Evolutionary conservation across 1,140 invertebrate genomes (phyloP).

Genomic region (Drosophila repleta): DNA sequence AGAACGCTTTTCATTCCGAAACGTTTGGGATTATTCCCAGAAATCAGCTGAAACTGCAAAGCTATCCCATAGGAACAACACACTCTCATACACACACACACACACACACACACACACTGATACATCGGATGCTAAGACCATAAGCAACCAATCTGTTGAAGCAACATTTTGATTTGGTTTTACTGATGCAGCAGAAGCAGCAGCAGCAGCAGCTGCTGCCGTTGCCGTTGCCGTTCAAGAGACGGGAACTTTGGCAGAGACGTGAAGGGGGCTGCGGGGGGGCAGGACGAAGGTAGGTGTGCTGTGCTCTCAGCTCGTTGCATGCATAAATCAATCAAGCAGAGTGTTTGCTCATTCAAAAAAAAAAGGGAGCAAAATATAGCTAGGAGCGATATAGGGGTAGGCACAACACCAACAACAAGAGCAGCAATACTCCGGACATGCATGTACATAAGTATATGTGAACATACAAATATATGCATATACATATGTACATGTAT

Average conservation of each 20-base stretch:
- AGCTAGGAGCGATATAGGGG: constrained; percentile 25
- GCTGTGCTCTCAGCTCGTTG: constrained; percentile 40
- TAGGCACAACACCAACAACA: constrained; percentile 31
- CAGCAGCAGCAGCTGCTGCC: neutral
- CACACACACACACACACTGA: neutral
- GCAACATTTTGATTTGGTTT: constrained; percentile 22
- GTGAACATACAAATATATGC: neutral
- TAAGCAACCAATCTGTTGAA: constrained; percentile 5
- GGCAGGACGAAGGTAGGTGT: neutral
- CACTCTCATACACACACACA: constrained; percentile 5
- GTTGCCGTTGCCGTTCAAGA: no score
- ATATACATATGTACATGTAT: neutral
- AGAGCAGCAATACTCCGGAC: neutral
- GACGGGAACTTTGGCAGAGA: neutral
- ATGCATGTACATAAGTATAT: neutral
- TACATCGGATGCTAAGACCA: constrained; percentile 20
- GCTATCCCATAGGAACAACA: neutral
- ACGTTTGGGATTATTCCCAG: no score
- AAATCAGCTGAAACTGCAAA: no score
- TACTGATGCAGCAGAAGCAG: neutral
- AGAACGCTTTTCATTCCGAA: no score
- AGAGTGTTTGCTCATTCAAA: constrained; percentile 61
- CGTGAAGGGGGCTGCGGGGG: neutral
- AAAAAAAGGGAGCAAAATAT: constrained; percentile 28
- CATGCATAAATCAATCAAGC: constrained; percentile 73